Percentiles rank a stretch among this genome's conserved stretches.
These are phyloP conservation scores for Potamarius usumacintae DNA, from an alignment of 2,113 vertebrate species.

Conservation along the genomic window DNA sequence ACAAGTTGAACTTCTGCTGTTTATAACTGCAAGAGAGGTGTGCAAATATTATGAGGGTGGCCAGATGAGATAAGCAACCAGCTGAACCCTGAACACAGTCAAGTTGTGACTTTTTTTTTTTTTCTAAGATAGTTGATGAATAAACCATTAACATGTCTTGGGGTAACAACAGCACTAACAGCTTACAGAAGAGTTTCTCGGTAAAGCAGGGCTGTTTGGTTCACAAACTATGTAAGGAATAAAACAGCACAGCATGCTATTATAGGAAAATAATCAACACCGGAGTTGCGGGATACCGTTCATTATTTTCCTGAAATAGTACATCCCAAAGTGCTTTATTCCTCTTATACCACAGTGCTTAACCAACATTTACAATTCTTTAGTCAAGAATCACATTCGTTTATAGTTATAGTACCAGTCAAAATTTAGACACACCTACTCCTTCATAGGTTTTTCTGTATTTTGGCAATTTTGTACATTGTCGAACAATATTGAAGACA, in stretches of 20 bases:
- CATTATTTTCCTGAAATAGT: neutral
- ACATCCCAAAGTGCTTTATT: neutral
- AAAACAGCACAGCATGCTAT: neutral
- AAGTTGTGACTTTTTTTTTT: neutral
- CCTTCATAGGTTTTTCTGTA: too few relatives aligned
- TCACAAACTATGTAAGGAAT: neutral
- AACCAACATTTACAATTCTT: neutral
- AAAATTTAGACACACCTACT: too few relatives aligned
- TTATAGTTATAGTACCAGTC: too few relatives aligned
- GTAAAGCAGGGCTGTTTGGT: neutral
- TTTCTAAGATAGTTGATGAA: neutral
- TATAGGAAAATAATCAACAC: neutral
- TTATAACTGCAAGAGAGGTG: conserved; percentile 82
- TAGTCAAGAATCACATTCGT: neutral
- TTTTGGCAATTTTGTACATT: too few relatives aligned
- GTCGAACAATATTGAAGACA: too few relatives aligned
- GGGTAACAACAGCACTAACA: neutral
- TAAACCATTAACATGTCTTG: neutral
- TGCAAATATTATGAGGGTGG: neutral
- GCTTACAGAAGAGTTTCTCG: neutral
- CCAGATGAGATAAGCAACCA: neutral
- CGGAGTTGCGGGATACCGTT: neutral
- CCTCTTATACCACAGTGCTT: neutral
- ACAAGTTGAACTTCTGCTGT: conserved; percentile 98
- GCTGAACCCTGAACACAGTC: neutral